Conservation (phyloP, 2,797 vertebrate genomes). For the Pelochelys cantorii region DNA sequence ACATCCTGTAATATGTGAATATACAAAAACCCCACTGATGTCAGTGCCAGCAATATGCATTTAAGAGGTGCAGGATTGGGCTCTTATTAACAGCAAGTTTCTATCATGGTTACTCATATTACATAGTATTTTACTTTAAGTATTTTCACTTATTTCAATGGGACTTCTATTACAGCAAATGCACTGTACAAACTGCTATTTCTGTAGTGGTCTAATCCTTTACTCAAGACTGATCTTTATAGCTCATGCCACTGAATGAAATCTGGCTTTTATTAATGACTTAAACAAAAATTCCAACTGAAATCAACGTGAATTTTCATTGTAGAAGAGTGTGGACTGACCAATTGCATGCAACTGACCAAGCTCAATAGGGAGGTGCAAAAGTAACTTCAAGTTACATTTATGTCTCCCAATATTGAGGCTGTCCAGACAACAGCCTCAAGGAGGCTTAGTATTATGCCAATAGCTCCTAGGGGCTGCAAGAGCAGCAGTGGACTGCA, state of each 20-base stretch:
- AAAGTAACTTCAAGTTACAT: neutral
- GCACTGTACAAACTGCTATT: neutral
- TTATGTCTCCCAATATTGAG: neutral
- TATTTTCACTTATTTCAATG: neutral
- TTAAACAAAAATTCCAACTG: neutral
- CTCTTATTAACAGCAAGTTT: neutral
- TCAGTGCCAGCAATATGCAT: neutral
- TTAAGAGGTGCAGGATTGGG: neutral
- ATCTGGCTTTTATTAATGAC: neutral
- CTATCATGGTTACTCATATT: neutral
- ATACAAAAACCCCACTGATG: neutral
- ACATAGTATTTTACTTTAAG: neutral
- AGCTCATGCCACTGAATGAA: neutral
- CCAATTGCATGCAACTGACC: neutral
- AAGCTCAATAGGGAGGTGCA: neutral
- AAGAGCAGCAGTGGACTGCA: neutral
- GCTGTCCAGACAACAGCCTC: neutral
- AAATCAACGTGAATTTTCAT: neutral
- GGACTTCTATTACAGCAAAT: neutral
- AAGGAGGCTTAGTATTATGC: neutral
- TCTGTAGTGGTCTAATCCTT: neutral
- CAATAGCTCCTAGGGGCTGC: neutral
- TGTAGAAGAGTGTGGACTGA: neutral
- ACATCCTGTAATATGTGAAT: neutral
- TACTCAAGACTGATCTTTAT: neutral